Percentiles rank a stretch among this genome's conserved stretches.
phyloP scores from a whole-genome alignment of 2,888 invertebrate genomes.

The Hypsopygia costalis region DNA sequence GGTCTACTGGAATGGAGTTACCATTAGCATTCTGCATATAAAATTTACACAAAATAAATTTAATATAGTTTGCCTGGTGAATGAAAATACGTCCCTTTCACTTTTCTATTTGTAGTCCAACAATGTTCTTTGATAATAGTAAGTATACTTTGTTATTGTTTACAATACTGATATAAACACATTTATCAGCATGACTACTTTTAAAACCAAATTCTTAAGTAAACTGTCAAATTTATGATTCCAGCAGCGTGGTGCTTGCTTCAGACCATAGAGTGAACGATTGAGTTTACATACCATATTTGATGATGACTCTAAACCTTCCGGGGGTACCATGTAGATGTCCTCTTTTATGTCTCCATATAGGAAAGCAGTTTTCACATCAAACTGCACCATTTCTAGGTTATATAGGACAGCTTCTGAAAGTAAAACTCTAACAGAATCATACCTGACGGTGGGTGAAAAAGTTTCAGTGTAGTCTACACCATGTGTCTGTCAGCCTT shows the following conservation, averaged over 20 bases:
- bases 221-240: conserved; percentile 18
- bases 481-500: conserved; percentile 17
- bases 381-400: conserved; percentile 14
- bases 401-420: conserved; percentile 4
- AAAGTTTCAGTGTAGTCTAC: conserved; percentile 22
- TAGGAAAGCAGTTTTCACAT: conserved; percentile 22
- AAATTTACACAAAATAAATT: conserved; percentile 12
- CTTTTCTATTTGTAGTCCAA: conserved; percentile 17
- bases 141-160: conserved; percentile 15
- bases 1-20: conserved; percentile 12
- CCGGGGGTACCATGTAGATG: conserved; percentile 16
- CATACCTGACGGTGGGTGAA: conserved; percentile 24
- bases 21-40: conserved; percentile 14
- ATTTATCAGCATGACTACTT: conserved; percentile 18
- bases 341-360: conserved; percentile 20
- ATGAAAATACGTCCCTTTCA: conserved; percentile 9
- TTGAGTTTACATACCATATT: conserved; percentile 20
- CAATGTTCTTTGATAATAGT: conserved; percentile 12
- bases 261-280: conserved; percentile 17
- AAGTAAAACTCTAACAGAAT: conserved; percentile 16
- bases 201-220: conserved; percentile 15
- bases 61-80: conserved; percentile 13
- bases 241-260: conserved; percentile 22
- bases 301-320: conserved; percentile 8
- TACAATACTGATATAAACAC: conserved; percentile 18